Evolutionary conservation across 2,888 invertebrate genomes (phyloP).

Genomic region (Sminthurides aquaticus): DNA sequence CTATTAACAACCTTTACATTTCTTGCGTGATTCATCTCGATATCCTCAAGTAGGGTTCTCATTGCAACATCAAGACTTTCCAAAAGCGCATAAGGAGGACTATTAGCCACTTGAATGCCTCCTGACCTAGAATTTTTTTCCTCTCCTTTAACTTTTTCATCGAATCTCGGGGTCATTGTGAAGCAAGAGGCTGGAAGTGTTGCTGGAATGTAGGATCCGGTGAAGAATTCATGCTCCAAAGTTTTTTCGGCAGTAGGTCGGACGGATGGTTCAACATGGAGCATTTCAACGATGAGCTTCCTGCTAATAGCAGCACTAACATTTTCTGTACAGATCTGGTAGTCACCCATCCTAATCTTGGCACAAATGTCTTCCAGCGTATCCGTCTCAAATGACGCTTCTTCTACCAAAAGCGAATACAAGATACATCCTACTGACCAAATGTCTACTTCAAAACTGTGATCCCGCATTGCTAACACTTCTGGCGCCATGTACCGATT

Average conservation of each 20-base stretch:
- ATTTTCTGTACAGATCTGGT: slow-evolving; percentile 60
- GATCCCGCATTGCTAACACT: slow-evolving; percentile 91
- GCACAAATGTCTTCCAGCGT: slow-evolving; percentile 91
- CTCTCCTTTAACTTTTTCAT: slow-evolving; percentile 49
- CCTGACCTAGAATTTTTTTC: slow-evolving; percentile 26
- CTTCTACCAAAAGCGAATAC: slow-evolving; percentile 90
- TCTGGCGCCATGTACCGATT: slow-evolving; percentile 99
- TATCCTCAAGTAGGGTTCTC: slow-evolving; percentile 1
- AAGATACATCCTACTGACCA: slow-evolving; percentile 99
- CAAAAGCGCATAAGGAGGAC: slow-evolving; percentile 11
- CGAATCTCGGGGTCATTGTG: slow-evolving; percentile 87
- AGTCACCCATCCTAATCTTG: slow-evolving; percentile 90
- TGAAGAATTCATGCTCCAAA: slow-evolving; percentile 67
- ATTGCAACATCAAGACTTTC: slow-evolving; percentile 14
- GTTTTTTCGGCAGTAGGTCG: slow-evolving; percentile 73
- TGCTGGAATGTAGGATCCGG: slow-evolving; percentile 64
- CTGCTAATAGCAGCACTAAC: slow-evolving; percentile 48
- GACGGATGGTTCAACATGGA: slow-evolving; percentile 73
- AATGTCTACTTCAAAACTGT: slow-evolving; percentile 96
- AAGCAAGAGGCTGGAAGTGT: slow-evolving; percentile 86
- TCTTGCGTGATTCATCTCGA: not conserved
- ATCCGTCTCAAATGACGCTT: slow-evolving; percentile 96
- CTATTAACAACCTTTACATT: not conserved
- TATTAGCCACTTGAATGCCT: not conserved
- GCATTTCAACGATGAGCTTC: slow-evolving; percentile 67